Conservation (phyloP, 2,113 vertebrate species). For the Miniopterus natalensis region DNA sequence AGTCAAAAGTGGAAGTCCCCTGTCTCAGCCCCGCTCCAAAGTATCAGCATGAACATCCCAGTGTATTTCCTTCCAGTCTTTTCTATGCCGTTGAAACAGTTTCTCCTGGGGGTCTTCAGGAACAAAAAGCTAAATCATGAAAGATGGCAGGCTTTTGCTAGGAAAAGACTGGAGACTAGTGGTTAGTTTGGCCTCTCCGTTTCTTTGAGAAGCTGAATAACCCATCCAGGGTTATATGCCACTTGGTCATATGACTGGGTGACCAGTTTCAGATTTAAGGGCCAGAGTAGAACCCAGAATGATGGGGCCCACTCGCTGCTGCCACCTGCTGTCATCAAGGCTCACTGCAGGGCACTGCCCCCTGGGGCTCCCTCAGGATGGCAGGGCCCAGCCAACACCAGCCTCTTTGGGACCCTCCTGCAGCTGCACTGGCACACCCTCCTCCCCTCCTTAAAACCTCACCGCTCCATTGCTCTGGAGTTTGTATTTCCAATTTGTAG, state of each 20-base stretch:
- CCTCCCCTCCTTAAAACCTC: neutral
- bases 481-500: neutral
- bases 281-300: neutral
- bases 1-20: neutral
- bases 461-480: neutral
- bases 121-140: neutral
- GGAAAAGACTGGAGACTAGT: neutral
- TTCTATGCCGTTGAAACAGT: neutral
- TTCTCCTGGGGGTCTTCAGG: neutral
- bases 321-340: slow-evolving; percentile 41
- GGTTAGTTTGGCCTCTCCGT: neutral
- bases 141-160: neutral
- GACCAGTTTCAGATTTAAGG: neutral
- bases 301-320: neutral
- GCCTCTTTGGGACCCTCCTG: neutral
- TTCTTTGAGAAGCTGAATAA: neutral
- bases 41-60: neutral
- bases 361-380: neutral
- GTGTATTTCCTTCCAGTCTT: neutral
- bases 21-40: neutral
- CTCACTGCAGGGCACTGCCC: neutral
- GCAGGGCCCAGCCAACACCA: neutral
- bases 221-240: neutral
- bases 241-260: neutral
- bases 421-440: too few relatives aligned